Evolutionary conservation across 2,888 invertebrate species (phyloP).

Genomic region (Nomada ruficornis): DNA sequence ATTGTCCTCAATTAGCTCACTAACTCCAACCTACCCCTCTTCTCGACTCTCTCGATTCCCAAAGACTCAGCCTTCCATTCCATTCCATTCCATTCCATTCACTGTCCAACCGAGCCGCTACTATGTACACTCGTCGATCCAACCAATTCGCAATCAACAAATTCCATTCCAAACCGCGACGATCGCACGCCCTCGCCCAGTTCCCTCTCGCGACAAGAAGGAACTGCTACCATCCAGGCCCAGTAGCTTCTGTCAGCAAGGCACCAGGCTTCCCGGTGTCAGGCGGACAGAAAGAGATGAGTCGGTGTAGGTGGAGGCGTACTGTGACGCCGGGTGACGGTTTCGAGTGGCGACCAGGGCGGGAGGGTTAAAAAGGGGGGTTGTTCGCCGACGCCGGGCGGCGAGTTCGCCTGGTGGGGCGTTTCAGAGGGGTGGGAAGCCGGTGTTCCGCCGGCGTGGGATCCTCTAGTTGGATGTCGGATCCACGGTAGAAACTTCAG

Average conservation of each 20-base stretch:
- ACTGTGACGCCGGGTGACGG: slow-evolving; percentile 68
- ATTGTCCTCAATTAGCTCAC: too few relatives aligned
- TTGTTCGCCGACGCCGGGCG: slow-evolving; percentile 60
- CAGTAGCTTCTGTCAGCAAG: slow-evolving; percentile 7
- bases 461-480: slow-evolving; percentile 73
- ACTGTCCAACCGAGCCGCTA: too few relatives aligned
- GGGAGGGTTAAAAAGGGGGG: slow-evolving; percentile 68
- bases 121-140: background rate
- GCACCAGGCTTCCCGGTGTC: slow-evolving; percentile 31
- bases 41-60: too few relatives aligned
- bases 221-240: slow-evolving; percentile 47
- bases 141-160: background rate
- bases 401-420: slow-evolving; percentile 36
- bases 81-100: background rate
- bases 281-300: slow-evolving; percentile 7
- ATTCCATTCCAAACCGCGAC: background rate
- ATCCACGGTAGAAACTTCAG: slow-evolving; percentile 80
- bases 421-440: slow-evolving; percentile 46
- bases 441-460: slow-evolving; percentile 46
- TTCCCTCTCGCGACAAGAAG: slow-evolving; percentile 44
- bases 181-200: slow-evolving; percentile 21
- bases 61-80: background rate
- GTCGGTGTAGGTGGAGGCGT: slow-evolving; percentile 34
- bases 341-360: slow-evolving; percentile 67
- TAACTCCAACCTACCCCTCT: too few relatives aligned